These are phyloP conservation scores for Eciton burchellii DNA, from an alignment of 1,140 invertebrate species.

Conservation along the genomic window DNA sequence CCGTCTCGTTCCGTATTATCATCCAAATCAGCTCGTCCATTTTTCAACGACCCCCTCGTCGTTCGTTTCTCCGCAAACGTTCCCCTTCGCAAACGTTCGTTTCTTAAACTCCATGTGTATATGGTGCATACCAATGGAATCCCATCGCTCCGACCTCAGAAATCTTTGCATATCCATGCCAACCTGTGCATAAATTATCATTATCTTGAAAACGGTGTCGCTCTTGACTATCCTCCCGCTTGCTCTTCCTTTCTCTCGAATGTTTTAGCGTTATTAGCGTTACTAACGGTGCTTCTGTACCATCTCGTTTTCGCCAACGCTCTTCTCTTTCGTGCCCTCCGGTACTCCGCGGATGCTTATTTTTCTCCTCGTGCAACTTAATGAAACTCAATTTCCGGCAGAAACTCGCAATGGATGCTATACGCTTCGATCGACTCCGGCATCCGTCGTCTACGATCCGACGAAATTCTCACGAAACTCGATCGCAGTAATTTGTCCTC, in stretches of 20 bases:
- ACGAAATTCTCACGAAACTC: background rate
- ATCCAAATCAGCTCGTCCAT: background rate
- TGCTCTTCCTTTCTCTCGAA: background rate
- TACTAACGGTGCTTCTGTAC: background rate
- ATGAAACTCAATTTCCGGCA: background rate
- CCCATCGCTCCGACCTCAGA: slow-evolving; percentile 37
- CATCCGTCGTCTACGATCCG: background rate
- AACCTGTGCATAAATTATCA: slow-evolving; percentile 34
- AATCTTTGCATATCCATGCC: slow-evolving; percentile 15
- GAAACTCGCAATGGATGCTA: slow-evolving; percentile 23
- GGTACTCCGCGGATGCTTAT: background rate
- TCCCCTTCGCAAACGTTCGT: slow-evolving; percentile 3
- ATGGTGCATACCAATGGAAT: slow-evolving; percentile 13
- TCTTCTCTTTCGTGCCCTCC: background rate
- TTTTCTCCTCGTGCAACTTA: background rate
- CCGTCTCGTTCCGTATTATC: slow-evolving; percentile 3
- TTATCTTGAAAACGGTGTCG: too few relatives aligned
- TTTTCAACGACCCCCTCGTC: background rate
- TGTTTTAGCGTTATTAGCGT: background rate
- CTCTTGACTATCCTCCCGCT: too few relatives aligned
- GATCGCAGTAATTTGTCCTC: slow-evolving; percentile 49
- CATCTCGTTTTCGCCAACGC: background rate
- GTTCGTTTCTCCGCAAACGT: slow-evolving; percentile 17
- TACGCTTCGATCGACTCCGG: background rate
- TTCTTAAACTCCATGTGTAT: slow-evolving; percentile 11